phyloP scores from a whole-genome alignment of 2,888 invertebrate species.

The Ommatoiulus sabulosus region DNA sequence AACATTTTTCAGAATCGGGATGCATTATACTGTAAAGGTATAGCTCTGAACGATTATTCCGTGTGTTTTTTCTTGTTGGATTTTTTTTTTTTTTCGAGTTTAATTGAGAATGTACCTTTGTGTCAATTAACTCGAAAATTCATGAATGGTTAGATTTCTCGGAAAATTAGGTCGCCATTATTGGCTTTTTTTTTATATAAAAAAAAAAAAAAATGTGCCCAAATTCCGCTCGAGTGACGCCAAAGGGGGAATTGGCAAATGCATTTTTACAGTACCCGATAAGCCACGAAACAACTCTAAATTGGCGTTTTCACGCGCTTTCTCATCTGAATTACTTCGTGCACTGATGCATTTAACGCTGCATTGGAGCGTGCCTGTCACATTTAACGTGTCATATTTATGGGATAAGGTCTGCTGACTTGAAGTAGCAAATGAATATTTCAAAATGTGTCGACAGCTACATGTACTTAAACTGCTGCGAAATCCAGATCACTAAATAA shows the following conservation, averaged over 20 bases:
- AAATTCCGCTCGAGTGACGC: slow-evolving; percentile 2
- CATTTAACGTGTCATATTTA: neutral
- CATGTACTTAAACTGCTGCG: neutral
- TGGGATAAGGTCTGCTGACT: neutral
- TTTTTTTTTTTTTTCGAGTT: neutral
- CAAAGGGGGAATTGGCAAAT: neutral
- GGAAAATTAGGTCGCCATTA: slow-evolving; percentile 33
- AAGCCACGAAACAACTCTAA: neutral
- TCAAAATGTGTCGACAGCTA: neutral
- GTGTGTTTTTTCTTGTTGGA: too few relatives aligned
- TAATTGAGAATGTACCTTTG: slow-evolving; percentile 25
- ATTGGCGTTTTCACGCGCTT: neutral
- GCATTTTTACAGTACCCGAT: neutral
- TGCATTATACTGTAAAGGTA: neutral
- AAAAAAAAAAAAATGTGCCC: neutral
- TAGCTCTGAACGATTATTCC: slow-evolving; percentile 5
- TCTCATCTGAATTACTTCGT: slow-evolving; percentile 14
- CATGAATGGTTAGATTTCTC: slow-evolving; percentile 18
- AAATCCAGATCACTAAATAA: too few relatives aligned
- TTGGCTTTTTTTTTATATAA: neutral
- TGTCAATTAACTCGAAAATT: slow-evolving; percentile 24
- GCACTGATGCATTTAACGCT: slow-evolving; percentile 2
- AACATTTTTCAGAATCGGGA: neutral
- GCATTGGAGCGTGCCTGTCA: slow-evolving; percentile 8
- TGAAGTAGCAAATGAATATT: neutral